These are phyloP conservation scores for Adelges cooleyi DNA, from an alignment of 1,140 invertebrate genomes.

Conservation along the genomic window DNA sequence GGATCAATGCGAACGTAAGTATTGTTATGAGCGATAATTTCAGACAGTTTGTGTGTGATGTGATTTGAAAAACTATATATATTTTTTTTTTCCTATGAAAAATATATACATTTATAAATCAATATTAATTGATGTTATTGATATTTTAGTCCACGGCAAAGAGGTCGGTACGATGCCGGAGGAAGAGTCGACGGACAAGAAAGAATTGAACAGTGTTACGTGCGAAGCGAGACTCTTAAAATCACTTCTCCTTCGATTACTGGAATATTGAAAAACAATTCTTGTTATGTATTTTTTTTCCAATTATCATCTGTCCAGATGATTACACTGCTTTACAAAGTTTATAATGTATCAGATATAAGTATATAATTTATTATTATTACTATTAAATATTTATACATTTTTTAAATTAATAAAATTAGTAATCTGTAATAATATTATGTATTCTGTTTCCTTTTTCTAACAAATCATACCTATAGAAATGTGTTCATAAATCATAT, in stretches of 20 bases:
- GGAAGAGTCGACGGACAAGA: constrained; percentile 54
- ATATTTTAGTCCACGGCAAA: constrained; percentile 63
- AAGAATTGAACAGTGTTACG: constrained; percentile 84
- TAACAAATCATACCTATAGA: too few species aligned
- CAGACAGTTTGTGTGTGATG: too few species aligned
- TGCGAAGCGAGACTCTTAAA: constrained; percentile 82
- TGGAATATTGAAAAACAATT: constrained; percentile 35
- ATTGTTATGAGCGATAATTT: too few species aligned
- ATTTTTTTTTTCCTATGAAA: too few species aligned
- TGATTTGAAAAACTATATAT: too few species aligned
- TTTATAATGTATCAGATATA: too few species aligned
- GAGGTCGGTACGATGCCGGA: constrained; percentile 70
- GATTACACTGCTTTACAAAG: too few species aligned
- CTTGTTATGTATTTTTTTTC: background rate
- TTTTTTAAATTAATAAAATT: background rate
- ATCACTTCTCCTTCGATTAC: constrained; percentile 63
- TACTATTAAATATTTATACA: background rate
- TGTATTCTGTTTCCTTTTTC: too few species aligned
- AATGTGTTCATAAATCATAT: too few species aligned
- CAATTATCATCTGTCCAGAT: too few species aligned
- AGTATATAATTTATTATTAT: background rate
- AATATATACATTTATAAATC: background rate
- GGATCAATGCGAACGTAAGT: constrained; percentile 70
- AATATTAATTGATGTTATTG: background rate
- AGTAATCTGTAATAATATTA: too few species aligned